phyloP scores from a whole-genome alignment of 2,888 invertebrate genomes.

The Drosophila birchii region DNA sequence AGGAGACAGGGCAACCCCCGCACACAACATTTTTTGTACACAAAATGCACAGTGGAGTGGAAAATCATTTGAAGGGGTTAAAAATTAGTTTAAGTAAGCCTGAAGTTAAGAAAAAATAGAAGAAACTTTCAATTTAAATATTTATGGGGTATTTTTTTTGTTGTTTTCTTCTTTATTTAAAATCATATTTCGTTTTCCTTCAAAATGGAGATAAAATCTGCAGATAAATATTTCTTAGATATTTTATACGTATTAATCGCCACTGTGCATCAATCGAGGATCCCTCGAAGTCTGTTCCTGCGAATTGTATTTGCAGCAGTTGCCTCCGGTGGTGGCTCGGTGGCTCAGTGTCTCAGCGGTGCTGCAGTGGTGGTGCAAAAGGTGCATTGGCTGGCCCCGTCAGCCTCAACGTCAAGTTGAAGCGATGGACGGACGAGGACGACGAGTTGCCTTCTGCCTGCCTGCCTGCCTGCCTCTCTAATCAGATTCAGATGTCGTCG shows the following conservation, averaged over 20 bases:
- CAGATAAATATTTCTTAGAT: background rate
- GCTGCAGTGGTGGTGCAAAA: conserved; percentile 13
- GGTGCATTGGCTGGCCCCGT: conserved; percentile 44
- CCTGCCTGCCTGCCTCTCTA: conserved; percentile 58
- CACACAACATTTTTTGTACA: conserved; percentile 9
- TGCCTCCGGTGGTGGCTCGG: conserved; percentile 25
- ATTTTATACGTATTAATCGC: background rate
- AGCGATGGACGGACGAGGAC: conserved; percentile 41
- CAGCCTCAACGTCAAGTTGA: conserved; percentile 45
- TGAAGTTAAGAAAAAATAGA: too few species aligned
- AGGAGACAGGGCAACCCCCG: conserved; percentile 8
- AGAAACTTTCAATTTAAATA: too few species aligned
- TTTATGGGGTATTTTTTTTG: too few species aligned
- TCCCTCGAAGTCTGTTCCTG: conserved; percentile 49
- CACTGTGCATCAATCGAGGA: conserved; percentile 38
- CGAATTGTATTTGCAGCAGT: conserved; percentile 34
- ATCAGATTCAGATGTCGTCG: conserved; percentile 81
- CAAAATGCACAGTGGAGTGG: conserved; percentile 4
- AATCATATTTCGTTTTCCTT: background rate
- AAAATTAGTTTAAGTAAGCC: too few species aligned
- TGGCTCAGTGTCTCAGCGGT: conserved; percentile 16
- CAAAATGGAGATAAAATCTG: background rate
- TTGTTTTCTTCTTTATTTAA: background rate
- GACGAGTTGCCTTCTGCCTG: conserved; percentile 30
- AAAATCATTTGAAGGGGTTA: too few species aligned